Evolutionary conservation across 2,888 invertebrate genomes (phyloP).

Genomic region (Drosophila limbata): DNA sequence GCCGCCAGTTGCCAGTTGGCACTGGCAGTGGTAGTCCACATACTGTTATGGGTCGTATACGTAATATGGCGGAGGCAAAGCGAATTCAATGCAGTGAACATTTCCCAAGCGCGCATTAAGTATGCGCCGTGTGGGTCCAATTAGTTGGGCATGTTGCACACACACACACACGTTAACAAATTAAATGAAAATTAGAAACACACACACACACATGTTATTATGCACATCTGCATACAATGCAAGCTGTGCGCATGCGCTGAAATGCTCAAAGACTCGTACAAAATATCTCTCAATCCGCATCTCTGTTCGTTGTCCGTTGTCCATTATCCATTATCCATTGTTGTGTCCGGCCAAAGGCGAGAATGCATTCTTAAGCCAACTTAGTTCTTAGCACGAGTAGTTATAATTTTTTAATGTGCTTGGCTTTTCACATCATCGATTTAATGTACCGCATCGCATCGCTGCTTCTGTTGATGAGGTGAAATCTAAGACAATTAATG

Average conservation of each 20-base stretch:
- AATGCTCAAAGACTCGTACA: slow-evolving; percentile 15
- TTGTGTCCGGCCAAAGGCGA: slow-evolving; percentile 30
- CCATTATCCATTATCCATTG: slow-evolving; percentile 45
- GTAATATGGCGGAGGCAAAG: slow-evolving; percentile 54
- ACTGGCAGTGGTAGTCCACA: too few species aligned
- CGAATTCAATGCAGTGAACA: slow-evolving; percentile 47
- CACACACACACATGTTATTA: slow-evolving; percentile 9
- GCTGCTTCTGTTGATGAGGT: slow-evolving; percentile 84
- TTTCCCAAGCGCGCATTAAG: slow-evolving; percentile 78
- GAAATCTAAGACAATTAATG: slow-evolving; percentile 78
- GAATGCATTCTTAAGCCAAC: slow-evolving; percentile 50
- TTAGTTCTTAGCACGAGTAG: not conserved
- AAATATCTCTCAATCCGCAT: slow-evolving; percentile 27
- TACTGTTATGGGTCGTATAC: slow-evolving; percentile 56
- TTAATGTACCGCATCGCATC: slow-evolving; percentile 75
- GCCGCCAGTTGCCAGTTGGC: slow-evolving; percentile 1
- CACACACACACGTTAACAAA: slow-evolving; percentile 14
- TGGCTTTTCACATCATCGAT: slow-evolving; percentile 80
- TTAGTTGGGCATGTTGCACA: slow-evolving; percentile 50
- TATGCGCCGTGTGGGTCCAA: slow-evolving; percentile 77
- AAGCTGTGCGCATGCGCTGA: slow-evolving; percentile 26
- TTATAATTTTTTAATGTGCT: not conserved
- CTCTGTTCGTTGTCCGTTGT: slow-evolving; percentile 28
- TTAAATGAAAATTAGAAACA: slow-evolving; percentile 13
- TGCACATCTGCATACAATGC: slow-evolving; percentile 66